Conservation (phyloP, 2,797 vertebrate genomes). For the Tadarida brasiliensis region DNA sequence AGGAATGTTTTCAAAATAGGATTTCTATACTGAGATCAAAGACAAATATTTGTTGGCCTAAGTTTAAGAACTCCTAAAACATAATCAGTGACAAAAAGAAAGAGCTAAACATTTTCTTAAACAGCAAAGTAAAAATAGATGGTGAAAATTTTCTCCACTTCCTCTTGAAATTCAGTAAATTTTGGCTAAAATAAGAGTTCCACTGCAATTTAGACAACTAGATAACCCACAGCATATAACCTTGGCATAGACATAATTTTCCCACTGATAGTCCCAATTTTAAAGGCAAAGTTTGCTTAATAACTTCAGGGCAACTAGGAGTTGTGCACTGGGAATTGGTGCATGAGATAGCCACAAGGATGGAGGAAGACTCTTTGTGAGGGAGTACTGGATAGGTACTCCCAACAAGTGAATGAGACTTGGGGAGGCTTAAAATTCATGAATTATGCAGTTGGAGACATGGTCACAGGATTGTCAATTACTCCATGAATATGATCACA, state of each 20-base stretch:
- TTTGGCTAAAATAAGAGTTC: neutral
- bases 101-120: neutral
- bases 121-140: neutral
- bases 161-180: neutral
- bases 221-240: neutral
- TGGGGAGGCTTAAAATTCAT: neutral
- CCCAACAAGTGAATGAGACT: neutral
- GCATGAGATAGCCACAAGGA: neutral
- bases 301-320: neutral
- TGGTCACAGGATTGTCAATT: neutral
- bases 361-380: neutral
- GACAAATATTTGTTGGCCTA: neutral
- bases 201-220: neutral
- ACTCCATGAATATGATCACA: neutral
- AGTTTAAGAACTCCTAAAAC: neutral
- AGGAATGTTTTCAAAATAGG: neutral
- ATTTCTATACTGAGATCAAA: neutral
- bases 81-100: neutral
- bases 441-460: neutral
- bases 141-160: neutral
- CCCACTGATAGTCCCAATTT: neutral
- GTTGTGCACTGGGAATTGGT: neutral
- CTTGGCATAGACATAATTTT: neutral
- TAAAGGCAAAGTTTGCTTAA: neutral
- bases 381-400: neutral